These are phyloP conservation scores for Spermophilus dauricus DNA, from an alignment of 2,113 vertebrate genomes.

Conservation along the genomic window DNA sequence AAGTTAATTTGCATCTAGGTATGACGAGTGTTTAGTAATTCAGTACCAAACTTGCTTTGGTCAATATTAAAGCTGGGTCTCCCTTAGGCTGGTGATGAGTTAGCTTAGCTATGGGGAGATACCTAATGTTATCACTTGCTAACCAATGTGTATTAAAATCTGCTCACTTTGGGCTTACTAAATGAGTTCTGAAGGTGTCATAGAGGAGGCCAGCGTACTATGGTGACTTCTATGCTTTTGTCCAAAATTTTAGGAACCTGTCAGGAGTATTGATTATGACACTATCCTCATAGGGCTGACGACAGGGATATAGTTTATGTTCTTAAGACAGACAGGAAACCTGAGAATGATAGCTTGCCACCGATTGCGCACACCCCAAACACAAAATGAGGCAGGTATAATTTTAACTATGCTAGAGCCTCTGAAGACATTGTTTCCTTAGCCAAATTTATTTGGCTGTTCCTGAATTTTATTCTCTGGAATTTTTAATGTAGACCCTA, in stretches of 20 bases:
- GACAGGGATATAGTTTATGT: not conserved
- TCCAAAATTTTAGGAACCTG: not conserved
- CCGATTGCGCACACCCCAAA: not conserved
- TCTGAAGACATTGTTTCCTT: not conserved
- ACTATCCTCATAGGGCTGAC: not conserved
- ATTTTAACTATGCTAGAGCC: not conserved
- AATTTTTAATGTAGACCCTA: not conserved
- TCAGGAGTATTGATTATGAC: not conserved
- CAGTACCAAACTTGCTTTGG: not conserved
- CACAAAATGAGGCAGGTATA: not conserved
- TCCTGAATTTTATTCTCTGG: conserved; percentile 14
- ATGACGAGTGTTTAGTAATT: conserved; percentile 53
- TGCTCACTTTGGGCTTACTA: not conserved
- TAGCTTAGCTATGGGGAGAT: not conserved
- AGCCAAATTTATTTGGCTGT: conserved; percentile 8
- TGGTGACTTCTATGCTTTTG: conserved; percentile 9
- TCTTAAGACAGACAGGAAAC: conserved; percentile 23
- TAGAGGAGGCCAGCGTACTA: not conserved
- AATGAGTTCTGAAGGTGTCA: not conserved
- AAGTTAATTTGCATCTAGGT: conserved; percentile 71
- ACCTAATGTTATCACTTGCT: not conserved
- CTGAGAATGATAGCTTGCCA: not conserved
- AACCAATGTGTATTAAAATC: not conserved
- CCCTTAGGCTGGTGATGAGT: not conserved
- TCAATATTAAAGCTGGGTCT: not conserved